These are phyloP conservation scores for Xerus rutilus DNA, from an alignment of 2,797 vertebrate species.

Conservation along the genomic window DNA sequence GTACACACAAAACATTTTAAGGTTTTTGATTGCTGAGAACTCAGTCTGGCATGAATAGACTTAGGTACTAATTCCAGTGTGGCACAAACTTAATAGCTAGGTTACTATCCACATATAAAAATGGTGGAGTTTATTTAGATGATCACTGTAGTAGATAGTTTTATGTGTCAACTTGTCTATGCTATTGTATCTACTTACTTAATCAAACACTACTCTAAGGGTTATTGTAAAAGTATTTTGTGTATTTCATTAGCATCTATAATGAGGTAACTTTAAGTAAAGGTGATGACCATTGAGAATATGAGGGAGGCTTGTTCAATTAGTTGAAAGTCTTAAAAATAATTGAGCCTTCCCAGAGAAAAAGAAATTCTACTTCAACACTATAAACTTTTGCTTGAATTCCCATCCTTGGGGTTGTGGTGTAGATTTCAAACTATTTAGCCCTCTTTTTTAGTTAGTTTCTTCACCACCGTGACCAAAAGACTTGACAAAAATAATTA, in stretches of 20 bases:
- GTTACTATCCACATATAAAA: not conserved
- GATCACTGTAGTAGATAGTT: not conserved
- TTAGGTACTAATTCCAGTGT: not conserved
- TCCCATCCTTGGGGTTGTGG: not conserved
- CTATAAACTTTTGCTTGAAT: not conserved
- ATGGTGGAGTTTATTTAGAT: not conserved
- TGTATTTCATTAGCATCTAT: not conserved
- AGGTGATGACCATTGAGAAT: not conserved
- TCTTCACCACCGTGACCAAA: no score
- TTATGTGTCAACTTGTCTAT: not conserved
- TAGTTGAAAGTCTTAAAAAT: not conserved
- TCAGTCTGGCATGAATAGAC: not conserved
- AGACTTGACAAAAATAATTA: no score
- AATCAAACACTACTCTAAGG: not conserved
- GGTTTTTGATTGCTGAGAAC: not conserved
- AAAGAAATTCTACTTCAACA: not conserved
- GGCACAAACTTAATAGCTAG: not conserved
- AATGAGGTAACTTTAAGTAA: constrained; percentile 49
- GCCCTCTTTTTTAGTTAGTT: not conserved
- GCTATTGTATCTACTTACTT: not conserved
- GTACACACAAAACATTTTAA: constrained; percentile 39
- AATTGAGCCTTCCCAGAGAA: not conserved
- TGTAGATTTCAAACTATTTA: not conserved
- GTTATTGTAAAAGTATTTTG: not conserved
- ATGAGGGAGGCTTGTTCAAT: not conserved